A percentile compares a stretch with the other conserved stretches of the same genome.
Evolutionary conservation across 2,888 invertebrate species (phyloP).

Genomic region (Ochlodes sylvanus): DNA sequence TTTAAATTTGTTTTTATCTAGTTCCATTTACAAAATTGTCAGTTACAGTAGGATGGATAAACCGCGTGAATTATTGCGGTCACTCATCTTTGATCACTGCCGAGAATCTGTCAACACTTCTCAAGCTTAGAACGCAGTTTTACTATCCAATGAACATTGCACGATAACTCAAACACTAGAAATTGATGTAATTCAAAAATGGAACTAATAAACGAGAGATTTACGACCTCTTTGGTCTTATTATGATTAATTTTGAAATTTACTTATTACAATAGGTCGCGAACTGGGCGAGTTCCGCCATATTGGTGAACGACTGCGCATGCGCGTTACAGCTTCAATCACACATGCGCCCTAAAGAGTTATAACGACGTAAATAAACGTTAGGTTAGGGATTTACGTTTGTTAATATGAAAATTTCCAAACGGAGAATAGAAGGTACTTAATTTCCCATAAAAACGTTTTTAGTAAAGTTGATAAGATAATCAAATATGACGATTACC

Average conservation of each 20-base stretch:
- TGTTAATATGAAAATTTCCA: conserved; percentile 10
- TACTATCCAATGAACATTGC: conserved; percentile 26
- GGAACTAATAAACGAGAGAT: background rate
- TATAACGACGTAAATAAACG: conserved; percentile 28
- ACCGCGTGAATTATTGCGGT: conserved; percentile 51
- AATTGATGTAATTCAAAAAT: conserved; percentile 11
- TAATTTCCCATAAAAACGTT: no score
- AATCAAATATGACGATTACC: no score
- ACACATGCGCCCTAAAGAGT: conserved; percentile 62
- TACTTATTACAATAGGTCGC: conserved; percentile 56
- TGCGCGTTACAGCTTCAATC: conserved; percentile 51
- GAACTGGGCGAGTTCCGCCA: conserved; percentile 62
- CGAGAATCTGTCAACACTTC: conserved; percentile 66
- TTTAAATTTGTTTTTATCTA: background rate
- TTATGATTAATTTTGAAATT: conserved; percentile 52
- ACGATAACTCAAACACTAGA: background rate
- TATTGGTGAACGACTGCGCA: conserved; percentile 58
- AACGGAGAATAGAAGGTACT: no score
- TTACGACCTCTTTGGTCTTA: conserved; percentile 10
- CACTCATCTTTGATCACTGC: conserved; percentile 61
- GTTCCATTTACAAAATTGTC: conserved; percentile 10
- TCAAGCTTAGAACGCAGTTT: conserved; percentile 19
- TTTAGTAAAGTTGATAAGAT: no score
- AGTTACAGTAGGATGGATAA: conserved; percentile 16
- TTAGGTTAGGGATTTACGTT: background rate